These are phyloP conservation scores for Drosophila neonasuta DNA, from an alignment of 2,888 invertebrate species.

Conservation along the genomic window DNA sequence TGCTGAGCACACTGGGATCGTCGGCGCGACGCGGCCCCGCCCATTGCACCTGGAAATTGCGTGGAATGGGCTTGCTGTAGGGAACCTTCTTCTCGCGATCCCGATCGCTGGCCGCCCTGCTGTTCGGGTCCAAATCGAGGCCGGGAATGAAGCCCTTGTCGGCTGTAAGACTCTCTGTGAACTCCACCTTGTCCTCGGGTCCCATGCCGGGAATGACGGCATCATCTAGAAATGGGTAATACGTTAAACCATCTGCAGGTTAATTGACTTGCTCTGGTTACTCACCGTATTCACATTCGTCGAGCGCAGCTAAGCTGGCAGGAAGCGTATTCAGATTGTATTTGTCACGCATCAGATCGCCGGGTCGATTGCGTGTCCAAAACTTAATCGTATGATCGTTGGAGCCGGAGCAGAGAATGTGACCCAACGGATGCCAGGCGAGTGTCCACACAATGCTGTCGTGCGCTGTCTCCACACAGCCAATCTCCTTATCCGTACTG, in stretches of 20 bases:
- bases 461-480: constrained; percentile 98
- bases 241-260: neutral
- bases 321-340: constrained; percentile 97
- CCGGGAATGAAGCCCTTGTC: constrained; percentile 89
- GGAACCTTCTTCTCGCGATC: constrained; percentile 93
- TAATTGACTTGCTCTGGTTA: neutral
- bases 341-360: constrained; percentile 98
- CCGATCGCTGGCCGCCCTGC: constrained; percentile 84
- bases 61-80: constrained; percentile 97
- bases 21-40: constrained; percentile 88
- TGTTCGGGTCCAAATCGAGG: constrained; percentile 88
- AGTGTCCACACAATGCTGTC: constrained; percentile 99
- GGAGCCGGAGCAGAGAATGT: constrained; percentile 99
- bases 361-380: constrained; percentile 99
- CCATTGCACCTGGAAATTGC: constrained; percentile 99
- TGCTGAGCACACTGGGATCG: constrained; percentile 80
- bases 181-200: constrained; percentile 95
- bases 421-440: constrained; percentile 99
- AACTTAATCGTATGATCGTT: constrained; percentile 99
- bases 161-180: constrained; percentile 86
- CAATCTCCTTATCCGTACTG: constrained; percentile 98
- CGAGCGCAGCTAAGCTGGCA: constrained; percentile 88
- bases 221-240: constrained; percentile 84
- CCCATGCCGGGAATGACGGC: constrained; percentile 97
- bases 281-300: constrained; percentile 87